phyloP scores from a whole-genome alignment of 2,888 invertebrate species.

The Acleris literana region DNA sequence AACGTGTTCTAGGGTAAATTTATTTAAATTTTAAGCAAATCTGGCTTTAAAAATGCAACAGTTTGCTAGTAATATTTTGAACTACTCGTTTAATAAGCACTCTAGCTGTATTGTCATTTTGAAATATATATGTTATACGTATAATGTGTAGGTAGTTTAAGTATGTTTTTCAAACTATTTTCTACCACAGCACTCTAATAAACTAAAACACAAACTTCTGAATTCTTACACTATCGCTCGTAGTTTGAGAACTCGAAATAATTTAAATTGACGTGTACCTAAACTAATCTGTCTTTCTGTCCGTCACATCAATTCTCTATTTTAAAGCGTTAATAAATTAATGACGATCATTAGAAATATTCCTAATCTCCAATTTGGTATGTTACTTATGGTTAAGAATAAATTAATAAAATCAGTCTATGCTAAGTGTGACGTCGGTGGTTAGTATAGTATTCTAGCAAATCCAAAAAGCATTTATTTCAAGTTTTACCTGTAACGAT shows the following conservation, averaged over 20 bases:
- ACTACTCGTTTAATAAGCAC: too few species aligned
- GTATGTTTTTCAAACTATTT: too few species aligned
- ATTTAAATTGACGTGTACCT: slow-evolving; percentile 1
- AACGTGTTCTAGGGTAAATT: too few species aligned
- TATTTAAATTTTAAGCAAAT: too few species aligned
- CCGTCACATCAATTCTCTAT: neutral
- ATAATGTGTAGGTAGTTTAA: too few species aligned
- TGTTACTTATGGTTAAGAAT: slow-evolving; percentile 65
- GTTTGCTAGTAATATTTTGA: too few species aligned
- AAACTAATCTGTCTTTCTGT: slow-evolving; percentile 16
- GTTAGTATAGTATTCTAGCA: slow-evolving; percentile 53
- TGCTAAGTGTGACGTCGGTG: slow-evolving; percentile 68
- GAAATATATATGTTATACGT: too few species aligned
- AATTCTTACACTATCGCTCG: too few species aligned
- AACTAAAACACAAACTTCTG: too few species aligned
- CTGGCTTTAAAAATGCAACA: too few species aligned
- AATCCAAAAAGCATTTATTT: neutral
- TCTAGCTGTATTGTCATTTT: too few species aligned
- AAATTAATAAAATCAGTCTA: slow-evolving; percentile 75
- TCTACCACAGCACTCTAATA: too few species aligned
- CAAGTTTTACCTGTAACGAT: neutral
- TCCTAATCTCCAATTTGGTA: slow-evolving; percentile 67
- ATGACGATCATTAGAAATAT: slow-evolving; percentile 23
- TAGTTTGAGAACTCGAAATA: neutral
- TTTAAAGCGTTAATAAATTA: slow-evolving; percentile 34